Evolutionary conservation across 2,888 invertebrate species (phyloP).

Genomic region (Chloromyia formosa): DNA sequence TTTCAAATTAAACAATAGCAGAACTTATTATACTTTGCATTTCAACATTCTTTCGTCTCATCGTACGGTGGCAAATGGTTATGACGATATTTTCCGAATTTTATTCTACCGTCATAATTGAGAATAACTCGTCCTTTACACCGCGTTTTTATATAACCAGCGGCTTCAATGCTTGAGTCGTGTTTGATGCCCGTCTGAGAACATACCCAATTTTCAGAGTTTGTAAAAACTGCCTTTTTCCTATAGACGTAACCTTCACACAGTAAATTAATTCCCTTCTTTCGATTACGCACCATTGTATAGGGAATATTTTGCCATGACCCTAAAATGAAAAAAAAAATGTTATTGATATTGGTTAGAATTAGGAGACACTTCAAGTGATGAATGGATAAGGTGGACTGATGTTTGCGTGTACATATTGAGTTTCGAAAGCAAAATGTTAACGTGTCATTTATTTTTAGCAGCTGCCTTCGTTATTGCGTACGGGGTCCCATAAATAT

Average conservation of each 20-base stretch:
- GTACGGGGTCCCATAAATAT: too few species aligned
- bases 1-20: too few species aligned
- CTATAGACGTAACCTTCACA: conserved; percentile 49
- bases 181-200: conserved; percentile 19
- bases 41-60: not conserved
- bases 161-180: conserved; percentile 21
- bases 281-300: conserved; percentile 47
- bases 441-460: too few species aligned
- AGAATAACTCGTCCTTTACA: conserved; percentile 48
- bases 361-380: too few species aligned
- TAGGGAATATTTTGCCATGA: conserved; percentile 28
- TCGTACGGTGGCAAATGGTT: conserved; percentile 47
- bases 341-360: too few species aligned
- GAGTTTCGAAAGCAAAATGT: too few species aligned
- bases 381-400: too few species aligned
- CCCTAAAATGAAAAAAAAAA: not conserved
- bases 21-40: too few species aligned
- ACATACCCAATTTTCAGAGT: conserved; percentile 50
- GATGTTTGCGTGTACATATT: too few species aligned
- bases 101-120: conserved; percentile 42
- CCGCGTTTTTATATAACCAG: conserved; percentile 24
- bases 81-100: conserved; percentile 48
- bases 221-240: conserved; percentile 48
- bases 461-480: too few species aligned
- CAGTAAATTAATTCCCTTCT: conserved; percentile 47